Percentiles rank a stretch among this genome's conserved stretches.
Evolutionary conservation across 2,888 invertebrate genomes (phyloP).

Genomic region (Lithophane ornitopus): DNA sequence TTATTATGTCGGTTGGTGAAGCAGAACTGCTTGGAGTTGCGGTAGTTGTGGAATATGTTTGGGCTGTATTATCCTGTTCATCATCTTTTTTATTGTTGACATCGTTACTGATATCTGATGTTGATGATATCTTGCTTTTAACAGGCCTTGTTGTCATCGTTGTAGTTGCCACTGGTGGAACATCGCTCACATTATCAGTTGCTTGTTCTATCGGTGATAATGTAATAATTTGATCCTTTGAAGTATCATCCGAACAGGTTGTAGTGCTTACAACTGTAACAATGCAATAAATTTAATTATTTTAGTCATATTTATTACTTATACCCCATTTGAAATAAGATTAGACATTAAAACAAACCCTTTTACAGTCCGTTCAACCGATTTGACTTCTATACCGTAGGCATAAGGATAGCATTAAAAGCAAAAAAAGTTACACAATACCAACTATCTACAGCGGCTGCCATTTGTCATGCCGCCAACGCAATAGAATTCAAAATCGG

Average conservation of each 20-base stretch:
- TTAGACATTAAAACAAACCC: too few species aligned
- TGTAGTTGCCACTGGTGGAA: constrained; percentile 9
- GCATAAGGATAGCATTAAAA: too few species aligned
- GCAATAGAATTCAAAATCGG: too few species aligned
- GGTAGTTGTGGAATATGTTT: constrained; percentile 23
- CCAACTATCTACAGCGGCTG: too few species aligned
- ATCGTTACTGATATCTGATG: neutral
- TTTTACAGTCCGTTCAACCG: too few species aligned
- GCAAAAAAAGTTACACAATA: too few species aligned
- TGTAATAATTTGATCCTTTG: constrained; percentile 38
- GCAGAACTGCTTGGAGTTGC: constrained; percentile 13
- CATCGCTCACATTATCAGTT: constrained; percentile 47
- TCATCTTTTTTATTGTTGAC: constrained; percentile 4
- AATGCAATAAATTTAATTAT: neutral
- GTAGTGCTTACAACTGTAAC: constrained; percentile 37
- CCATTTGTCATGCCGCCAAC: too few species aligned
- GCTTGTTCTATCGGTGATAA: constrained; percentile 59
- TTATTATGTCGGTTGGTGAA: neutral
- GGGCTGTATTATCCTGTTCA: neutral
- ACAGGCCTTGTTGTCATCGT: constrained; percentile 5
- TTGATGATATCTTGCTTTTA: neutral
- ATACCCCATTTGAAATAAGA: too few species aligned
- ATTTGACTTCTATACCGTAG: too few species aligned
- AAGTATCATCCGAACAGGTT: neutral
- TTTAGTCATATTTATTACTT: neutral